A percentile compares a stretch with the other conserved stretches of the same genome.
Conservation (phyloP, 2,888 invertebrate genomes). For the Eudemis profundana region DNA sequence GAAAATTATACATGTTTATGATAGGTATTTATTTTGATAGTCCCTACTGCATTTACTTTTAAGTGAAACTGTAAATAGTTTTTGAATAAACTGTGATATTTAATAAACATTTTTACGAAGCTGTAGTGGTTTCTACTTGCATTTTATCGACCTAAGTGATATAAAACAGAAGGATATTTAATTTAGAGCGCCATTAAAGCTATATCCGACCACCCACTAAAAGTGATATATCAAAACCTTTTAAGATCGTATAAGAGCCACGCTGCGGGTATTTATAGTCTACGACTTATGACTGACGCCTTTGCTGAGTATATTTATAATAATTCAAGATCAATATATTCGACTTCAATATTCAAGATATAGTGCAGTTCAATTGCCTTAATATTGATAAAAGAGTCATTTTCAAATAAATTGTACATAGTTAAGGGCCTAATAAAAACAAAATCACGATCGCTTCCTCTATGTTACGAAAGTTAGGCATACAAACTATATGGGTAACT, state of each 20-base stretch:
- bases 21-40: conserved; percentile 2
- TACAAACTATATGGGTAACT: too few relatives aligned
- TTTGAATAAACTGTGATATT: conserved; percentile 61
- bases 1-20: background rate
- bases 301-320: conserved; percentile 2
- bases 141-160: conserved; percentile 32
- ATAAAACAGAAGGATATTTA: conserved; percentile 47
- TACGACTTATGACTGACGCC: conserved; percentile 31
- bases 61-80: conserved; percentile 45
- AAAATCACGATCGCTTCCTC: too few relatives aligned
- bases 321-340: conserved; percentile 8
- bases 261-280: conserved; percentile 45
- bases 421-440: too few relatives aligned
- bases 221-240: conserved; percentile 56
- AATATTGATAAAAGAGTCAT: background rate
- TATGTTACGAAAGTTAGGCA: too few relatives aligned
- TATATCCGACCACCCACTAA: conserved; percentile 58
- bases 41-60: conserved; percentile 29
- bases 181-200: conserved; percentile 52
- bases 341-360: background rate
- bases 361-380: conserved; percentile 2
- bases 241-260: conserved; percentile 50
- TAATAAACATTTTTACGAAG: conserved; percentile 50
- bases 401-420: too few relatives aligned
- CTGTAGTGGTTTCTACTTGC: conserved; percentile 27